Evolutionary conservation across 1,140 invertebrate genomes (phyloP), one percentile per base, ranked within the genome.

Genomic region (Bombus huntii): DNA sequence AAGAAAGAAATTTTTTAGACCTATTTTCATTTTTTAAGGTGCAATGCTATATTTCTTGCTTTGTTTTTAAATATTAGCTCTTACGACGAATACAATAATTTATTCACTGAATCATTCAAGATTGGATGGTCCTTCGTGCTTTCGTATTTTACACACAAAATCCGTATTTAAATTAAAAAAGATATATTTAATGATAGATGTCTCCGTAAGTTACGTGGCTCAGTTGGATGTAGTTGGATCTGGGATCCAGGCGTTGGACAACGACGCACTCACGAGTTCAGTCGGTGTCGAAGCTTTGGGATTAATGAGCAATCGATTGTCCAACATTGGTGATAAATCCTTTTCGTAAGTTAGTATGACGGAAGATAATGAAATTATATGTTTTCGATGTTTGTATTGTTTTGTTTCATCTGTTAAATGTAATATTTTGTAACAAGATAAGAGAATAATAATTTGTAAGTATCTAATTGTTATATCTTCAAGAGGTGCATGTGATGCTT

Each of bases 221-320:
- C 96, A 96, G 86, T 85, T 96, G 88, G 96, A 96, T 83, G 94
- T 96, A 12, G 94, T 96, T 12, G 96, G 94, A 86, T 95, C 96
- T 2, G 96, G 96, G 0, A 92, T 96, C 77, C 95, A 96, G 86
- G 93, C 95, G 22, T 86, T 96, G 39, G 95, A 96, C 31, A 95
- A 95, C 76, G 95, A 96, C 62, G 95, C 95, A 37, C 93, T 96
- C 70, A 94, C 93, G 25, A 95, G 95, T 86, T 93, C 93, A 12
- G 92, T 92, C 0, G 94, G 93, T 22, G 93, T 95, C 15, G 94
- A 95, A 65, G 95, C 95, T 28, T 87, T 95, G 10, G 95, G 94
- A 15, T 87, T 96, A 42, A 96, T 96, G 94, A 96, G 95, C 88
- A 96, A 96, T 90, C 92, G 94, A 83, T 92, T 96, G 9, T 93